phyloP scores from a whole-genome alignment of 2,888 invertebrate species.

The Podotricha telesiphe region DNA sequence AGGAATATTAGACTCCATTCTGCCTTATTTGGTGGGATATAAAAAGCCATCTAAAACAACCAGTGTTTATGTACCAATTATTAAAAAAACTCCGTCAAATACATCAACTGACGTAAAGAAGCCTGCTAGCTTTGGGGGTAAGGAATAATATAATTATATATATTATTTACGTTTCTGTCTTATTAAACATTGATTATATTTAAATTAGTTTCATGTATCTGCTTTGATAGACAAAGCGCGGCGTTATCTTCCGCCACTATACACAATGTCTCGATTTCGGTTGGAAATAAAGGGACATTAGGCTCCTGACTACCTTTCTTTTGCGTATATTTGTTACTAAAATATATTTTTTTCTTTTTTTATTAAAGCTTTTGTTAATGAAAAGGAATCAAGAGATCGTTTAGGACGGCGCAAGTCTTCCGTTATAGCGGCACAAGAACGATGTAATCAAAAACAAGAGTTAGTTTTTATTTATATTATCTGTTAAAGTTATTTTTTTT shows the following conservation, averaged over 20 bases:
- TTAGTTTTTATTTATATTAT: constrained; percentile 54
- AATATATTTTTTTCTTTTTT: background rate
- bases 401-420: constrained; percentile 78
- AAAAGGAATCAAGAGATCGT: constrained; percentile 76
- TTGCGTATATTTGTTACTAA: background rate
- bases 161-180: background rate
- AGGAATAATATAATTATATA: background rate
- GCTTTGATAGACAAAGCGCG: no score
- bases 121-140: constrained; percentile 79
- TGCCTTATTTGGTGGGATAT: constrained; percentile 88
- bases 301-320: no score
- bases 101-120: constrained; percentile 74
- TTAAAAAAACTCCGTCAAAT: constrained; percentile 74
- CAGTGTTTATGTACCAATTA: constrained; percentile 79
- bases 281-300: no score
- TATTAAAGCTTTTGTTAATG: constrained; percentile 69
- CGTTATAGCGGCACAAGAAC: constrained; percentile 68
- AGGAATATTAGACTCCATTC: constrained; percentile 91
- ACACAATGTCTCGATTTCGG: no score
- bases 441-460: constrained; percentile 75
- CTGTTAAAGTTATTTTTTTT: no score
- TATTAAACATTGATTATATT: no score
- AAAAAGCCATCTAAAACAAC: constrained; percentile 82
- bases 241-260: no score
- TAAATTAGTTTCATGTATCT: no score